Base-by-base conservation (phyloP, 2,797 vertebrate genomes). In the Enteromius thamalakanensis region DNA sequence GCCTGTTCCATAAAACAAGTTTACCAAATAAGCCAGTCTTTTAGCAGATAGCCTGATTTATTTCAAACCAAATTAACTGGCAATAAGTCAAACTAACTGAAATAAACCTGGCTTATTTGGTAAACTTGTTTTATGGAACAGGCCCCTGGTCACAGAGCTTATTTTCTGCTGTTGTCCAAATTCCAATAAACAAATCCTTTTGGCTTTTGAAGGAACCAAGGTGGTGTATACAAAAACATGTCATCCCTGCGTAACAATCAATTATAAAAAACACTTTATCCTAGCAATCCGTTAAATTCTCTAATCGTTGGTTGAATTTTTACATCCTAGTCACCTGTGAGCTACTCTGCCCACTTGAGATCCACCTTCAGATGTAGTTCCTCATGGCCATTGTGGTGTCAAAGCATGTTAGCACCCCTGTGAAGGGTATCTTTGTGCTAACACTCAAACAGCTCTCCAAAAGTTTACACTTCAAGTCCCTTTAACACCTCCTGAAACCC, bases 401-500 rank as follows among this genome's bases (percentile, higher is more conserved):
- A 68, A 53, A 79, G 62, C 62, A 83, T 80, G 85, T 80, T 83
- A 83, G 67, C 77, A 70, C 76, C 69, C 64, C 53, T 68, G 58
- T 74, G 64, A 60, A 40, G 19, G 7, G 19, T 72, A 23, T 65
- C 40, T 68, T 60, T 68, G 49, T 42, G 23, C 12, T 49, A 76
- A 68, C 40, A 47, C 42, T 55, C 65, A 68, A 53, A 70, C 71
- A 71, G 64, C 40, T 76, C 62, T 69, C 65, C 64, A 62, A 49
- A 78, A 69, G 75, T 83, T 83, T 71, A 47, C 62, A 62, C 75
- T 78, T 78, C 74, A 77, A 45, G 51, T 69, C 51, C 14, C 65
- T 78, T 70, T 78, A 83, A 78, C 82, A 83, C 74, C 75, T 82
- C 26, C n/a, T 23, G 65, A 78, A 69, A 78, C 64, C 49, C 81